phyloP scores from a whole-genome alignment of 2,113 vertebrate species.

The Equus quagga region DNA sequence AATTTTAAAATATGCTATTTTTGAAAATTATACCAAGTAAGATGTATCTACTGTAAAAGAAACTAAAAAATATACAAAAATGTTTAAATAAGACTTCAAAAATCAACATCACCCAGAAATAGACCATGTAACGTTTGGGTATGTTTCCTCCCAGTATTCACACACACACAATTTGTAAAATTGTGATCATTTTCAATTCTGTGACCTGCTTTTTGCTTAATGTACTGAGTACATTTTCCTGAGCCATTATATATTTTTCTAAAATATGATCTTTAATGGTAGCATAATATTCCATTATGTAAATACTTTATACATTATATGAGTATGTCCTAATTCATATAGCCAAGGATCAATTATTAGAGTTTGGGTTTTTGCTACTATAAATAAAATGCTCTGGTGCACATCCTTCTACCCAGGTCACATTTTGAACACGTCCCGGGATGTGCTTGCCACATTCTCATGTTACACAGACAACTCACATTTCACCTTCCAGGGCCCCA shows the following conservation, averaged over 20 bases:
- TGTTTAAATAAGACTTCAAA: conserved; percentile 1
- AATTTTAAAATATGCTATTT: neutral
- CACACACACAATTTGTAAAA: neutral
- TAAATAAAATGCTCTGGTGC: neutral
- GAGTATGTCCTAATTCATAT: neutral
- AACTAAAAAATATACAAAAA: neutral
- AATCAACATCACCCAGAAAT: neutral
- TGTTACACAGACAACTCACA: neutral
- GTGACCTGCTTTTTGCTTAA: neutral
- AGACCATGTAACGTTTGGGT: neutral
- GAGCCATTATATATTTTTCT: neutral
- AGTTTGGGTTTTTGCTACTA: neutral
- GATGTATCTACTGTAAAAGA: neutral
- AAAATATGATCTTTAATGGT: neutral
- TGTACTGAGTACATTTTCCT: neutral
- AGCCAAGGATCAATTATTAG: neutral
- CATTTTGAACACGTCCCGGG: neutral
- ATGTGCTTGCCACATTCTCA: neutral
- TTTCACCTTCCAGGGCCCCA: neutral
- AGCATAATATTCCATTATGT: neutral
- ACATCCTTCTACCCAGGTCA: neutral
- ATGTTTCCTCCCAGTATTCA: neutral
- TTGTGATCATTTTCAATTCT: neutral
- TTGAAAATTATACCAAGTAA: neutral
- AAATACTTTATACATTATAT: neutral